Conservation (phyloP, 92 coral and sea anemone species). For the Pocillopora meandrina region DNA sequence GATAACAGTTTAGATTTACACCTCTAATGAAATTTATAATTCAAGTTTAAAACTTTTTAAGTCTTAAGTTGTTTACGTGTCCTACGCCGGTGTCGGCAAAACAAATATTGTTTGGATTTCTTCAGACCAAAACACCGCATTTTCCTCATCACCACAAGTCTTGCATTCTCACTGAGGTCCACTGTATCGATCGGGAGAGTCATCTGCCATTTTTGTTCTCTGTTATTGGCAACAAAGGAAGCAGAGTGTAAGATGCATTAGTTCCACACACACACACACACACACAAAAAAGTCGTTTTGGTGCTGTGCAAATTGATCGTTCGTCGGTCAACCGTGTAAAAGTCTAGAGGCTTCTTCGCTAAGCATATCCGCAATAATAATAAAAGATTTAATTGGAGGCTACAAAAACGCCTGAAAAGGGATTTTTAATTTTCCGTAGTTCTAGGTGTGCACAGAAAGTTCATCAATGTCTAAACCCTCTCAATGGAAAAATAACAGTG, state of each 20-base stretch:
- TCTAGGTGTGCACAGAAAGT: not conserved
- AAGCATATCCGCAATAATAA: no score
- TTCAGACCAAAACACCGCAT: constrained; percentile 4
- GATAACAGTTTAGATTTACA: constrained; percentile 29
- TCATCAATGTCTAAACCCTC: not conserved
- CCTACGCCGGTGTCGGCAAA: constrained; percentile 16
- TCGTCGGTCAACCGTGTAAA: no score
- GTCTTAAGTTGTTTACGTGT: not conserved
- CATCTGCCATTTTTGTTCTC: constrained; percentile 13
- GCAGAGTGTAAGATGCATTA: not conserved
- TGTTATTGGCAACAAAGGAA: not conserved
- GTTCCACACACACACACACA: not conserved
- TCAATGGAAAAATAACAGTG: not conserved
- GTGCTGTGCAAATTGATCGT: no score
- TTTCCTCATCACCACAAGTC: not conserved
- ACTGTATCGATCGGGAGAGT: not conserved
- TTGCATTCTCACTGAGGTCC: not conserved
- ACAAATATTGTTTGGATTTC: constrained; percentile 7
- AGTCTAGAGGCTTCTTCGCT: no score
- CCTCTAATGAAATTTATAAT: constrained; percentile 32
- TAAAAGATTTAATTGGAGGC: no score
- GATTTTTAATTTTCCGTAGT: not conserved
- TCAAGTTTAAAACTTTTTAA: not conserved
- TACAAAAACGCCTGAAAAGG: no score
- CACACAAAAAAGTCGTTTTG: not conserved